A percentile compares a stretch with the other conserved stretches of the same genome.
phyloP scores from a whole-genome alignment of 1,140 invertebrate species.

The Drosophila kepulauana region DNA sequence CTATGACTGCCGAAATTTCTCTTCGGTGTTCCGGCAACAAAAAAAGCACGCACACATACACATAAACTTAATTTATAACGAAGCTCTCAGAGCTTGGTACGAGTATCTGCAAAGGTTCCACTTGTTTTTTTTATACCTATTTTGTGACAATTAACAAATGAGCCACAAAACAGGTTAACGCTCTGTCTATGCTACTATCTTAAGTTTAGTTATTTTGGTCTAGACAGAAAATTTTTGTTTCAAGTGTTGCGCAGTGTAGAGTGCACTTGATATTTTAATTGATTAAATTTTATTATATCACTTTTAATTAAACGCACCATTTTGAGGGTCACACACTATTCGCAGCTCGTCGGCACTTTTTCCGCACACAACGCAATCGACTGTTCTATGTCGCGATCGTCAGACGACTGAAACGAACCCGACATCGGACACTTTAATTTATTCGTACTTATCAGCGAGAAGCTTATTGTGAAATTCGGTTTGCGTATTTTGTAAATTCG shows the following conservation, averaged over 20 bases:
- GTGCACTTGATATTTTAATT: not conserved
- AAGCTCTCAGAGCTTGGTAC: not conserved
- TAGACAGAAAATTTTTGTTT: not conserved
- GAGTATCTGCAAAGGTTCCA: not conserved
- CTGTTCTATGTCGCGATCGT: not conserved
- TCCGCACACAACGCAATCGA: not conserved
- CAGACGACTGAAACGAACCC: constrained; percentile 1
- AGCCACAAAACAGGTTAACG: no score
- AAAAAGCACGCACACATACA: no score
- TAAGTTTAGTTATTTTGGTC: not conserved
- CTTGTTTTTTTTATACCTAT: not conserved
- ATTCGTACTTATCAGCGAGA: not conserved
- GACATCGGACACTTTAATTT: not conserved
- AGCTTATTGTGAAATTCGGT: not conserved
- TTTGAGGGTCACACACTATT: not conserved
- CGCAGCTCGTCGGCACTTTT: not conserved
- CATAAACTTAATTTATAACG: not conserved
- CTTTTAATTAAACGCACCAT: constrained; percentile 18
- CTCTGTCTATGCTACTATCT: not conserved
- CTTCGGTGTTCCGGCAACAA: no score
- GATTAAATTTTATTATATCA: not conserved
- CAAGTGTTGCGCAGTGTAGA: not conserved
- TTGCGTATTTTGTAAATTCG: not conserved
- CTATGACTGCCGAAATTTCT: no score
- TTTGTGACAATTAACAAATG: not conserved